Conservation (phyloP, 2,888 invertebrate species). For the Bombylius major region DNA sequence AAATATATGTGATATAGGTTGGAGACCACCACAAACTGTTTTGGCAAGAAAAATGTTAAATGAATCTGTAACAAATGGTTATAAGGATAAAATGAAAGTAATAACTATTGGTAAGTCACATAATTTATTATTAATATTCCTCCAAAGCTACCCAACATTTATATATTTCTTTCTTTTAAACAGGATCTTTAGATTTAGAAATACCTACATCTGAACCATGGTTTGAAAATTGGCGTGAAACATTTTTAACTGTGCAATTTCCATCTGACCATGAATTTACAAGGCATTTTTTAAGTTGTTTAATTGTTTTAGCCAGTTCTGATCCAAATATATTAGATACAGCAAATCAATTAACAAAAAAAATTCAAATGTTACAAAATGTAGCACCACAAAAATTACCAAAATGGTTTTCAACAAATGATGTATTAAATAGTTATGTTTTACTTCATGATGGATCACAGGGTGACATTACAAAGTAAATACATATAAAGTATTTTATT, state of each 20-base stretch:
- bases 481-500: neutral
- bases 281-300: constrained; percentile 73
- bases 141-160: neutral
- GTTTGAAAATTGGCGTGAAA: constrained; percentile 93
- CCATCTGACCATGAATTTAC: constrained; percentile 95
- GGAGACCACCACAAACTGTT: constrained; percentile 67
- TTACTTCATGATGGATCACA: constrained; percentile 72
- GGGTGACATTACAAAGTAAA: constrained; percentile 59
- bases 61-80: constrained; percentile 58
- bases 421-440: constrained; percentile 78
- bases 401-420: constrained; percentile 64
- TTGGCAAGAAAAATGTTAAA: constrained; percentile 74
- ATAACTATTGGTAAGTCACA: constrained; percentile 41
- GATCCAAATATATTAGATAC: constrained; percentile 71
- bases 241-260: constrained; percentile 75
- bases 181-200: constrained; percentile 47
- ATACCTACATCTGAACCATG: constrained; percentile 74
- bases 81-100: constrained; percentile 43
- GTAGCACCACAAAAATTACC: constrained; percentile 64
- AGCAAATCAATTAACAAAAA: constrained; percentile 66
- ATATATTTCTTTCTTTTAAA: neutral
- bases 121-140: too few relatives aligned
- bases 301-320: constrained; percentile 58
- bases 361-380: constrained; percentile 65
- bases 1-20: constrained; percentile 67